phyloP scores from a whole-genome alignment of 2,113 vertebrate genomes.

The Hypanus sabinus region DNA sequence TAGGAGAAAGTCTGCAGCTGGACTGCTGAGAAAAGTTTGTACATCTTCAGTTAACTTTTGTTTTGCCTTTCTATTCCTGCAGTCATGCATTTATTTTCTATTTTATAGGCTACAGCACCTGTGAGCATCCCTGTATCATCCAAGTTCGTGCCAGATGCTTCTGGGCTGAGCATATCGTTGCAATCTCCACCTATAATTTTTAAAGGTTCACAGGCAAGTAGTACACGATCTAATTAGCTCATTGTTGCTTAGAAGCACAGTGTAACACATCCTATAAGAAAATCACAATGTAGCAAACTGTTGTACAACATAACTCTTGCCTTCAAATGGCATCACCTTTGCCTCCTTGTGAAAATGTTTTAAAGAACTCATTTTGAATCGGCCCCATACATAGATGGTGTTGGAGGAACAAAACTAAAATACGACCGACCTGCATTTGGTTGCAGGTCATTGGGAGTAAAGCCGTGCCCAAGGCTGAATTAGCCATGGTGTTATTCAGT shows the following conservation, averaged over 20 bases:
- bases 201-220: conserved; percentile 65
- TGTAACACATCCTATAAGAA: not conserved
- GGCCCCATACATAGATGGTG: not conserved
- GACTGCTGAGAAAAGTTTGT: no score
- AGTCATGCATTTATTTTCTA: conserved; percentile 28
- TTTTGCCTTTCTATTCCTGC: not conserved
- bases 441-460: no score
- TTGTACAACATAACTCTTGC: not conserved
- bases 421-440: not conserved
- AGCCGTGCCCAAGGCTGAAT: no score
- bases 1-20: no score
- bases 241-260: no score
- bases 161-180: conserved; percentile 67
- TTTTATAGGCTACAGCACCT: conserved; percentile 60
- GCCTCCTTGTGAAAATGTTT: not conserved
- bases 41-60: not conserved
- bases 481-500: no score
- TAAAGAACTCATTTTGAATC: not conserved
- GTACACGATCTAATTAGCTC: not conserved
- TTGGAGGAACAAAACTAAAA: not conserved
- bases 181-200: conserved; percentile 66
- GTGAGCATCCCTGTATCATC: conserved; percentile 58
- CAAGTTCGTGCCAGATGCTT: conserved; percentile 54
- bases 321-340: not conserved
- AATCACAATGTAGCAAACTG: not conserved